Conservation (phyloP, 2,113 vertebrate genomes). For the Siniperca knerii region DNA sequence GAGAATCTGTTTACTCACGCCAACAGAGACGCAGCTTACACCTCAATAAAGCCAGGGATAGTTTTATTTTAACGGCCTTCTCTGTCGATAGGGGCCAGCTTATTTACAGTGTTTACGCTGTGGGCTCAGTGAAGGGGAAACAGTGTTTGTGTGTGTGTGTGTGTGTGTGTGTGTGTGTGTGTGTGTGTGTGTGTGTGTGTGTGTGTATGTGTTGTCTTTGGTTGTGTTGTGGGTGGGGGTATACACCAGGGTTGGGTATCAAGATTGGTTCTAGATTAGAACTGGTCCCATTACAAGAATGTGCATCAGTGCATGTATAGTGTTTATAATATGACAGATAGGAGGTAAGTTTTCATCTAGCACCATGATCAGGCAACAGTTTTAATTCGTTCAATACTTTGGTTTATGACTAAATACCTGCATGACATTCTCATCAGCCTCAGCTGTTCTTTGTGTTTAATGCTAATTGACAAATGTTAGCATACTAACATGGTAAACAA, state of each 20-base stretch:
- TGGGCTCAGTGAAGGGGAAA: conserved; percentile 34
- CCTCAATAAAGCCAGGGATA: conserved; percentile 55
- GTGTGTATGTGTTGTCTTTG: background rate
- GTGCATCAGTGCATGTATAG: background rate
- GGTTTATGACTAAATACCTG: too few relatives aligned
- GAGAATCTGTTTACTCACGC: conserved; percentile 74
- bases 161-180: background rate
- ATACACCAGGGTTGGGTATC: background rate
- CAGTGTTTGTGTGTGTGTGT: background rate
- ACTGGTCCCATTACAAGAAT: conserved; percentile 8
- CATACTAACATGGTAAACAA: too few relatives aligned
- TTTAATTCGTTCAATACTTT: too few relatives aligned
- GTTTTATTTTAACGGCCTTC: conserved; percentile 61
- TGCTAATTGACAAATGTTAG: background rate
- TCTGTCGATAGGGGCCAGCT: conserved; percentile 43
- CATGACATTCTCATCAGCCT: too few relatives aligned
- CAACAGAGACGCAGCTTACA: conserved; percentile 64
- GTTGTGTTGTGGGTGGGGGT: background rate
- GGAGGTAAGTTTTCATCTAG: background rate
- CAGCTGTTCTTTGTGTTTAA: too few relatives aligned
- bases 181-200: conserved; percentile 1
- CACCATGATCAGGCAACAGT: too few relatives aligned
- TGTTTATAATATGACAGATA: background rate
- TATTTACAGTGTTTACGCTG: conserved; percentile 63
- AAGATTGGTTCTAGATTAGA: conserved; percentile 14